Conservation (phyloP, 2,888 invertebrate genomes). For the Brachyopa scutellaris region DNA sequence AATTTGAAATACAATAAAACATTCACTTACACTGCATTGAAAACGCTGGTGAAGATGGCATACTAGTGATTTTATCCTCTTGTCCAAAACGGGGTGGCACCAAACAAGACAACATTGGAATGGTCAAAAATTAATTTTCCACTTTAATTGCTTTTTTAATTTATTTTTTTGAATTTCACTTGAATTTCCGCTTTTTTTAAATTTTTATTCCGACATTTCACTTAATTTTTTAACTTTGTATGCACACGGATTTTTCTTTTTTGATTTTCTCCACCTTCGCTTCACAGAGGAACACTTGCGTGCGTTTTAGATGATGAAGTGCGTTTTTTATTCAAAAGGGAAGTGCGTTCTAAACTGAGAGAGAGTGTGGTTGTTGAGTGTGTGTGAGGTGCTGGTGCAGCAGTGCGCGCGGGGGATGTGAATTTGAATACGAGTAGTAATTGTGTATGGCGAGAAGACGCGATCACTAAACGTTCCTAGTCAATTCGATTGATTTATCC, state of each 20-base stretch:
- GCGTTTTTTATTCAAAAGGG: conserved; percentile 37
- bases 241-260: conserved; percentile 20
- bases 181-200: conserved; percentile 1
- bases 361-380: conserved; percentile 30
- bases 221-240: conserved; percentile 10
- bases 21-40: conserved; percentile 82
- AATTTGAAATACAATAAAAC: neutral
- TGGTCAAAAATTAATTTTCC: conserved; percentile 74
- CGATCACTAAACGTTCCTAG: conserved; percentile 52
- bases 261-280: conserved; percentile 19
- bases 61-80: conserved; percentile 81
- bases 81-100: conserved; percentile 82
- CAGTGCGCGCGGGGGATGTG: conserved; percentile 28
- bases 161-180: conserved; percentile 30
- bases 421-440: no score
- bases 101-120: conserved; percentile 83
- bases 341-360: conserved; percentile 30
- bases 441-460: no score
- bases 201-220: conserved; percentile 41
- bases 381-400: conserved; percentile 19
- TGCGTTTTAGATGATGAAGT: conserved; percentile 38
- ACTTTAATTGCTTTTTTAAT: conserved; percentile 47
- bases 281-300: conserved; percentile 31
- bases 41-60: conserved; percentile 82
- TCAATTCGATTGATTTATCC: conserved; percentile 55